Base-by-base conservation (phyloP, 1,140 invertebrate genomes). In the Drosophila bocqueti region DNA sequence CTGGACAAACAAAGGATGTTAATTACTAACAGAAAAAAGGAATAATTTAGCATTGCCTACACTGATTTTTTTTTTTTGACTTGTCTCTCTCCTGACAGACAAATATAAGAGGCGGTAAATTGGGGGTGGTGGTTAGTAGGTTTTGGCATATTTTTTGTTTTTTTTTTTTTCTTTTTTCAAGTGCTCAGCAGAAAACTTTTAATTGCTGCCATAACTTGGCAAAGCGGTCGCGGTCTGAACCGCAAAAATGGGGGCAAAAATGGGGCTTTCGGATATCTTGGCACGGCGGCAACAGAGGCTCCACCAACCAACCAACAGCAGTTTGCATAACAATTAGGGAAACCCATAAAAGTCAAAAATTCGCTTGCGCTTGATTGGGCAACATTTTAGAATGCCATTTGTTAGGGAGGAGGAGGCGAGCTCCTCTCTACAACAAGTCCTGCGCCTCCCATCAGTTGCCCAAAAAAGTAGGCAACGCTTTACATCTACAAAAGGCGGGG, bases 161-260 rank as follows among this genome's bases (percentile, higher is more conserved):
- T 26, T 49, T 9, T 34, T 18, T 52, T 31, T 26, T 49, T 24
- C 5, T 21, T 79, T 81, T 78, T 82, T 68, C 59, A 78, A 74
- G 68, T 73, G 62, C 61, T 66, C 64, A 64, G 65, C 76, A 82
- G 31, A 69, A 81, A 83, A 83, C 80, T 83, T 83, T 83, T 83
- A 83, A 83, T 83, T 83, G 81, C 81, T 83, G 81, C 80, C 81
- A 83, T 83, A 83, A 83, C 81, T 83, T 82, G 80, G 54, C 64
- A 68, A 72, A 45, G 65, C 64, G 77, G 77, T 80, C 79, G 80
- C 80, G 67, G 66, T 50, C 49, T 50, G 29, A 63, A 60, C 79
- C 79, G 50, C 69, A 65, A 83, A 83, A 82, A 66, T 67, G 46
- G 55, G 79, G 74, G 67, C 75, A 71, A 61, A 61, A 42, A 46